Conservation (phyloP, 53 echinoderm and acorn worm genomes). For the Zoroaster sp. region DNA sequence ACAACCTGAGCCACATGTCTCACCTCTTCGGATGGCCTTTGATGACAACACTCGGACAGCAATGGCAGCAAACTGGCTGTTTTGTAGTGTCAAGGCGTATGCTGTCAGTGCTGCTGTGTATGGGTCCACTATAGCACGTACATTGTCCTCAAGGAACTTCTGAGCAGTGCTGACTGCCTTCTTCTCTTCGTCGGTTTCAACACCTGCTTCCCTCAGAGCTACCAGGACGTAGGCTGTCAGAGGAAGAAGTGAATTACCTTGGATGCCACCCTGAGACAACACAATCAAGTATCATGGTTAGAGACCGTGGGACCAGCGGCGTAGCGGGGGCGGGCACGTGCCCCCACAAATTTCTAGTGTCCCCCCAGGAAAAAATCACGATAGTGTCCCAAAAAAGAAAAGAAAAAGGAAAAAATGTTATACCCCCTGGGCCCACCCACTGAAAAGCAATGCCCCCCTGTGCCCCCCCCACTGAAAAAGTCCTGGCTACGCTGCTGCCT, state of each 20-base stretch:
- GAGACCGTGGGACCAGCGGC: too few species aligned
- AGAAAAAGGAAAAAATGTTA: too few species aligned
- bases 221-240: constrained; percentile 96
- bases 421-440: too few species aligned
- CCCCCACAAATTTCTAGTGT: too few species aligned
- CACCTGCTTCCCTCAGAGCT: constrained; percentile 87
- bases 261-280: constrained; percentile 81
- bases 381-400: too few species aligned
- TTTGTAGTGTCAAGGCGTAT: constrained; percentile 79
- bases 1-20: neutral
- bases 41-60: constrained; percentile 73
- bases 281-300: too few species aligned
- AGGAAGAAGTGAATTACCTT: constrained; percentile 80
- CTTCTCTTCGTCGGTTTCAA: constrained; percentile 66
- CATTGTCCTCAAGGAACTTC: constrained; percentile 87
- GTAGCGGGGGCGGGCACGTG: too few species aligned
- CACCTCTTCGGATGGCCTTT: constrained; percentile 78
- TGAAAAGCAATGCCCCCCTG: too few species aligned
- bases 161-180: constrained; percentile 76
- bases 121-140: constrained; percentile 71
- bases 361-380: too few species aligned
- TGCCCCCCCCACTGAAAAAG: too few species aligned
- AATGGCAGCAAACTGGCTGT: constrained; percentile 66
- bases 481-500: too few species aligned
- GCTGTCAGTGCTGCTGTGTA: constrained; percentile 95